Base-by-base conservation (phyloP, 2,797 vertebrate species). In the Rhadinocentrus ornatus region DNA sequence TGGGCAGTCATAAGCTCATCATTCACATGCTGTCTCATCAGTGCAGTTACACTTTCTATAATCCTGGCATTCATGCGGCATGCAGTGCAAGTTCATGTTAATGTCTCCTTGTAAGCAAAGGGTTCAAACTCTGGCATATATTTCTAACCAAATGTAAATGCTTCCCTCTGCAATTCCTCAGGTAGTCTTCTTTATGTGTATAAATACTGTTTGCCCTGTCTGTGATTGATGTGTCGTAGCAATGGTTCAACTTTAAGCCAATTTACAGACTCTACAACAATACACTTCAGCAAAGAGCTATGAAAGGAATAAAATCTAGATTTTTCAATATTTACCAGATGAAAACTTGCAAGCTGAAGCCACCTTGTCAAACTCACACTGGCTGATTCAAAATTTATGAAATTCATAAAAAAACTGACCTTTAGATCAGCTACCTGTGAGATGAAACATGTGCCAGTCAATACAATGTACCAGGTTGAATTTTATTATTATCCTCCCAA, bases 1-100 rank as follows among this genome's bases (percentile, higher is more conserved):
- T 86, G 83, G 46, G 56, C 56, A 71, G 71, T 82, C 80, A 66
- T 79, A 75, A 86, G 76, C 91, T 82, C 85, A 72, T 84, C 83
- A 78, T 83, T 74, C 84, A 71, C 78, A 41, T 39, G 66, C 81
- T 59, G 84, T 81, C 81, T 86, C 82, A 78, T 83, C 79, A 80
- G 54, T 3, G 61, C 76, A 55, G 82, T 78, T 86, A 84, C 85
- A 76, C 85, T 76, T 55, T 73, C 73, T 77, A 76, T 86, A 87
- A 88, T 81, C 83, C 77, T 57, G 76, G 81, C 76, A 62, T 52
- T 63, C 34, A 65, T 5, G 75, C 22, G 6, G 61, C 80, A 64
- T 27, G 62, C 83, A 57, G 61, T 55, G 56, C 27, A 64, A 62
- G 52, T 67, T 84, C 58, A 71, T 69, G 76, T 61, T 53, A 69